Conservation (phyloP, 2,113 vertebrate genomes). For the Seriola aureovittata region DNA sequence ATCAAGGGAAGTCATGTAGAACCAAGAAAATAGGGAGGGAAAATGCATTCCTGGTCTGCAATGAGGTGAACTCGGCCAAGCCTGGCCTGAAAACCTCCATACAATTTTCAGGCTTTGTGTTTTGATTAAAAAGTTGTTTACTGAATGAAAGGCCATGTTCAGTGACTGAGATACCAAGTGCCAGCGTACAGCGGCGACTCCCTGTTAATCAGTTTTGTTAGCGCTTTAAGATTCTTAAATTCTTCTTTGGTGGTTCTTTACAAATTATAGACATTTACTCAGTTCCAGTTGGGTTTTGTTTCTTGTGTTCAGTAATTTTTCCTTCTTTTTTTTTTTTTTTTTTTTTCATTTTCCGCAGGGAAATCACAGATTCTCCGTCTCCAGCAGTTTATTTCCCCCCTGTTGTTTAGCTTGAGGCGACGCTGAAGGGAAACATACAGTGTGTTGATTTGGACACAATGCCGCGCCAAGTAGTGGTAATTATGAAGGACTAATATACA, state of each 20-base stretch:
- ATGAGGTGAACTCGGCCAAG: conserved; percentile 67
- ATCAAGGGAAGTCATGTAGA: conserved; percentile 79
- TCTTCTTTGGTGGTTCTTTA: conserved; percentile 23
- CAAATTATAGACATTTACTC: conserved; percentile 37
- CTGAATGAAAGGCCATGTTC: conserved; percentile 55
- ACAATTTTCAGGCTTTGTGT: conserved; percentile 44
- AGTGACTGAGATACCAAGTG: conserved; percentile 28
- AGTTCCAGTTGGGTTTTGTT: background rate
- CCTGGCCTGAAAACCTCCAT: conserved; percentile 44
- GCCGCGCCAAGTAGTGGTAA: conserved; percentile 78
- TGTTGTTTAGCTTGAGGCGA: conserved; percentile 78
- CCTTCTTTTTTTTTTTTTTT: conserved; percentile 21
- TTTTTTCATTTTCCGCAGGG: conserved; percentile 5
- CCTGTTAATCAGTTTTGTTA: conserved; percentile 57
- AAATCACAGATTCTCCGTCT: conserved; percentile 35
- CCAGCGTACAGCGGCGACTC: conserved; percentile 31
- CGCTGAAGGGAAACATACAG: conserved; percentile 59
- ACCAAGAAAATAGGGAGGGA: conserved; percentile 79
- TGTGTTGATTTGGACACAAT: conserved; percentile 42
- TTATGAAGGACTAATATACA: conserved; percentile 86
- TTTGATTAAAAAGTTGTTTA: conserved; percentile 76
- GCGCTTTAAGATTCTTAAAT: conserved; percentile 19
- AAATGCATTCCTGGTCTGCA: conserved; percentile 75
- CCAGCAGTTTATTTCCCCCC: conserved; percentile 85
- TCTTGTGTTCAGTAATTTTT: background rate